Evolutionary conservation across 2,113 vertebrate genomes (phyloP).

Genomic region (Sphyrna mokarran): DNA sequence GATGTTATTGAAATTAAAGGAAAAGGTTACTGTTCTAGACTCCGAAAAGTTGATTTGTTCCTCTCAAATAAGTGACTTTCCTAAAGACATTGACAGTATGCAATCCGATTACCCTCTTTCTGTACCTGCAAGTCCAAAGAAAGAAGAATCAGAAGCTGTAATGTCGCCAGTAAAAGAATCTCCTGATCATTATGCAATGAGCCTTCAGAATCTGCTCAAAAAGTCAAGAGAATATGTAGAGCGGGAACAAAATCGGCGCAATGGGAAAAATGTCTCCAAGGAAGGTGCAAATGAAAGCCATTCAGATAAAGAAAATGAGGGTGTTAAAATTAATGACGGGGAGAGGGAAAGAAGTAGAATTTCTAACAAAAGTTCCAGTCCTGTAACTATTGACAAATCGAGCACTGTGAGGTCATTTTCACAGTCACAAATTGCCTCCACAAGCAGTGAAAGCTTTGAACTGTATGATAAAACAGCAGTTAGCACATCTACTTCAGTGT

Average conservation of each 20-base stretch:
- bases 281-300: constrained; percentile 51
- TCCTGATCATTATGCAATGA: constrained; percentile 57
- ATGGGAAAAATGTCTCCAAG: constrained; percentile 49
- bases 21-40: constrained; percentile 38
- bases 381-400: constrained; percentile 53
- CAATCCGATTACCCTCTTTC: background rate
- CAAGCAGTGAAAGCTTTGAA: constrained; percentile 34
- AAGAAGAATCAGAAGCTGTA: constrained; percentile 38
- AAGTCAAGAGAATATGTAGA: constrained; percentile 77
- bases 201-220: constrained; percentile 80
- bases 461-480: constrained; percentile 38
- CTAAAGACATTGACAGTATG: background rate
- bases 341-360: constrained; percentile 49
- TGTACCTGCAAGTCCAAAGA: constrained; percentile 40
- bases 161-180: constrained; percentile 43
- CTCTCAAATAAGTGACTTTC: constrained; percentile 41
- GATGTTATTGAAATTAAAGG: constrained; percentile 37
- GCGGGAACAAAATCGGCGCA: constrained; percentile 63
- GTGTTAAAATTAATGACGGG: constrained; percentile 45
- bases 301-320: constrained; percentile 68
- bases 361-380: constrained; percentile 45
- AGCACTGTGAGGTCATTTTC: constrained; percentile 56
- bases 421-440: constrained; percentile 56
- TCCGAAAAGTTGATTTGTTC: constrained; percentile 40
- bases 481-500: constrained; percentile 41